Evolutionary conservation across 2,888 invertebrate species (phyloP).

Genomic region (Cosmopolites sordidus): DNA sequence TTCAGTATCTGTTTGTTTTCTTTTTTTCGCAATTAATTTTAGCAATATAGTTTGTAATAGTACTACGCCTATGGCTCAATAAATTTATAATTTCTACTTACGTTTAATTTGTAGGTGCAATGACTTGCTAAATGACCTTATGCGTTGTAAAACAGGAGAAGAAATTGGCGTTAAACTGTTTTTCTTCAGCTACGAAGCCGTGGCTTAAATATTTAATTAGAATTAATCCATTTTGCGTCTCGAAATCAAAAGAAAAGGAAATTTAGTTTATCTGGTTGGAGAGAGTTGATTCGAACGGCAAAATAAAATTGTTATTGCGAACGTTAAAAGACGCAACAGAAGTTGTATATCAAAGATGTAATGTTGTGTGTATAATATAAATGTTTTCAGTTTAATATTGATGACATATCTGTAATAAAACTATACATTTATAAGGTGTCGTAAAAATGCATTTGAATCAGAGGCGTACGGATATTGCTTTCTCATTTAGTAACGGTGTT

Average conservation of each 20-base stretch:
- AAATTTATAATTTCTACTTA: slow-evolving; percentile 22
- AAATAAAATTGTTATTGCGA: neutral
- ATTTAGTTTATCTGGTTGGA: neutral
- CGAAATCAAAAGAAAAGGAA: neutral
- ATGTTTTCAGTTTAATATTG: too few species aligned
- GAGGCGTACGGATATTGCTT: too few species aligned
- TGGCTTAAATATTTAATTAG: slow-evolving; percentile 1
- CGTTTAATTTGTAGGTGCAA: slow-evolving; percentile 18
- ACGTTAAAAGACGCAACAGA: neutral
- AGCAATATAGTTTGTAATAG: too few species aligned
- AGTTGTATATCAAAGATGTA: too few species aligned
- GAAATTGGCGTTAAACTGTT: slow-evolving; percentile 8
- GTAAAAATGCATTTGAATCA: too few species aligned
- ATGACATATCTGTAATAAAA: too few species aligned
- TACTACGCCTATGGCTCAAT: slow-evolving; percentile 3
- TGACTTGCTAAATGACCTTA: slow-evolving; percentile 18
- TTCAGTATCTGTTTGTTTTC: too few species aligned
- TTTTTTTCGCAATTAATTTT: too few species aligned
- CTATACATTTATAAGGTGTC: too few species aligned
- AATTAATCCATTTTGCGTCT: neutral
- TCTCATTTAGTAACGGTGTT: too few species aligned
- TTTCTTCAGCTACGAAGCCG: slow-evolving; percentile 5
- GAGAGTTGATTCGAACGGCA: neutral
- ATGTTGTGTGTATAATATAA: too few species aligned
- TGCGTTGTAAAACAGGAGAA: slow-evolving; percentile 18